Percentiles rank a stretch among this genome's conserved stretches.
Conservation (phyloP, 2,113 vertebrate genomes). For the Solea solea region DNA sequence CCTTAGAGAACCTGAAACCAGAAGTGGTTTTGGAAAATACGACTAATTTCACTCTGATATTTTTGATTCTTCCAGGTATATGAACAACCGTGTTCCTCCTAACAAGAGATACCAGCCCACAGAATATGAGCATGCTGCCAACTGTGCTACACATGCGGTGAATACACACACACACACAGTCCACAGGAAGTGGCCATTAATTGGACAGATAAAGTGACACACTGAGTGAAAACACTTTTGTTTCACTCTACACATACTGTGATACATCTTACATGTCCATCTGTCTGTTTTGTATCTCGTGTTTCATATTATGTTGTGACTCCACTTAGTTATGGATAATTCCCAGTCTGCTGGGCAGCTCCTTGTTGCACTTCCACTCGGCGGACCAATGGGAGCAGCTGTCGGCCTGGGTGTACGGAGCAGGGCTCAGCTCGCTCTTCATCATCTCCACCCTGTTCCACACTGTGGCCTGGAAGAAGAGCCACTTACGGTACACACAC, state of each 20-base stretch:
- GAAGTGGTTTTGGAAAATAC: background rate
- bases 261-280: conserved; percentile 6
- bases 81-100: conserved; percentile 93
- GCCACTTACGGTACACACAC: conserved; percentile 87
- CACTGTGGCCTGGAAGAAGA: conserved; percentile 96
- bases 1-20: background rate
- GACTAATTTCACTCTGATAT: background rate
- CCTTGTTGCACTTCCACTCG: conserved; percentile 89
- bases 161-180: conserved; percentile 62
- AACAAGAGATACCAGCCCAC: conserved; percentile 96
- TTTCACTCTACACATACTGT: conserved; percentile 3
- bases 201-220: conserved; percentile 6
- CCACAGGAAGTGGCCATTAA: background rate
- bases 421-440: conserved; percentile 92
- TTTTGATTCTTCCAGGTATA: conserved; percentile 85
- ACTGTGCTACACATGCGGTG: conserved; percentile 96
- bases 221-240: background rate
- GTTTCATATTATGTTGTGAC: conserved; percentile 33
- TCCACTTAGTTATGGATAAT: conserved; percentile 91
- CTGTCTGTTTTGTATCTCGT: conserved; percentile 16
- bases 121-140: conserved; percentile 93
- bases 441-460: conserved; percentile 96
- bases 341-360: conserved; percentile 93
- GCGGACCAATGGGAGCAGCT: conserved; percentile 91
- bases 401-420: conserved; percentile 95